Evolutionary conservation across 30 jellyfish, hydroid and myxozoan genomes (phyloP).

Genomic region (Pseudorhiza aurosa): DNA sequence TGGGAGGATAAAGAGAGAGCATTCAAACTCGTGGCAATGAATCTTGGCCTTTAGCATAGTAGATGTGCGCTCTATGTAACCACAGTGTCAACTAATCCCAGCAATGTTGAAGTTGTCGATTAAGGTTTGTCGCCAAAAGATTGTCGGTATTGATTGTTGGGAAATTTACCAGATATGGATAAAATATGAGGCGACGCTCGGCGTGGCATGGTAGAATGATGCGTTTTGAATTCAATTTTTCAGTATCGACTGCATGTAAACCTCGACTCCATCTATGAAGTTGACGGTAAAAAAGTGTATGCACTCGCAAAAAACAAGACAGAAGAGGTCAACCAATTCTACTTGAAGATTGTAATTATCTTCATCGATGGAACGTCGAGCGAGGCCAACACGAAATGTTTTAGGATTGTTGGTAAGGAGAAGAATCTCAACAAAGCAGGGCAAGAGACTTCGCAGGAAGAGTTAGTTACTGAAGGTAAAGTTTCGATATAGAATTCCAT

Average conservation of each 20-base stretch:
- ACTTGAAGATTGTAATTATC: slow-evolving; percentile 25
- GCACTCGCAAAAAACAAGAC: slow-evolving; percentile 54
- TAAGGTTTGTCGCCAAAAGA: too few relatives aligned
- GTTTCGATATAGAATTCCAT: background rate
- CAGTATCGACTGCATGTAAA: slow-evolving; percentile 33
- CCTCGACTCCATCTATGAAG: slow-evolving; percentile 51
- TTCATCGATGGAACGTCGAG: slow-evolving; percentile 40
- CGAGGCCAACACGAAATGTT: slow-evolving; percentile 10
- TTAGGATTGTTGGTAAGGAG: slow-evolving; percentile 35
- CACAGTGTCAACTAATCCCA: too few relatives aligned
- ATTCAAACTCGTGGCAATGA: too few relatives aligned
- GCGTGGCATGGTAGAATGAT: too few relatives aligned
- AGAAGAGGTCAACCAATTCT: slow-evolving; percentile 39
- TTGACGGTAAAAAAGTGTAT: slow-evolving; percentile 32
- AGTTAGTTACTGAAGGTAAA: background rate
- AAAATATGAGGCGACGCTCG: too few relatives aligned
- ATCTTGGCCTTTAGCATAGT: too few relatives aligned
- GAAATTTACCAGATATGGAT: too few relatives aligned
- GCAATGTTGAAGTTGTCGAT: too few relatives aligned
- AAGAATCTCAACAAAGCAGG: background rate
- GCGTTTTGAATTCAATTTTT: background rate
- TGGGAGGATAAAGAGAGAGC: too few relatives aligned
- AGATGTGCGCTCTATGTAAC: too few relatives aligned
- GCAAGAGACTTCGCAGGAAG: background rate
- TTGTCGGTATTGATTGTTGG: too few relatives aligned